phyloP scores from a whole-genome alignment of 1,140 invertebrate genomes.

The Leptopilina clavipes region DNA sequence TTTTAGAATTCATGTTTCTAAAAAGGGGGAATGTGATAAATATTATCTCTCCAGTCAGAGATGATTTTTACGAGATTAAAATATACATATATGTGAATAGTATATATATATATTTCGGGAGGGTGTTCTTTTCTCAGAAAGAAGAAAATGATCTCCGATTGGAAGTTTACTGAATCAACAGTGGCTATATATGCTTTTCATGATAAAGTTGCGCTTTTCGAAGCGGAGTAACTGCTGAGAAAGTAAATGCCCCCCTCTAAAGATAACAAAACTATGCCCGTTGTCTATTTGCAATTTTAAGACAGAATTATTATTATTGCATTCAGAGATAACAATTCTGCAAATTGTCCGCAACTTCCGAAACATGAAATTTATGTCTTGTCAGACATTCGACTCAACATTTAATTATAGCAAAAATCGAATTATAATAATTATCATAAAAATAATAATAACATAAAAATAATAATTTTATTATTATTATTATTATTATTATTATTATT shows the following conservation, averaged over 20 bases:
- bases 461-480: too few relatives aligned
- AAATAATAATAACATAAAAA: too few relatives aligned
- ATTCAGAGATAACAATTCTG: conserved; percentile 11
- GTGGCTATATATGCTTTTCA: conserved; percentile 11
- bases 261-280: conserved; percentile 14
- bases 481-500: too few relatives aligned
- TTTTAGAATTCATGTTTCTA: background rate
- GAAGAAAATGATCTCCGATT: conserved; percentile 3
- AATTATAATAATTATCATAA: too few relatives aligned
- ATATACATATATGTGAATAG: too few relatives aligned
- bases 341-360: background rate
- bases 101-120: too few relatives aligned
- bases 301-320: background rate
- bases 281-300: conserved; percentile 5
- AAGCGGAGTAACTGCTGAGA: background rate
- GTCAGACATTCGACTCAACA: background rate
- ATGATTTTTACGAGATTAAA: conserved; percentile 18
- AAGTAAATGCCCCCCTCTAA: background rate
- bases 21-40: conserved; percentile 1
- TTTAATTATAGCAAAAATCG: too few relatives aligned
- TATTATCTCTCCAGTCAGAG: background rate
- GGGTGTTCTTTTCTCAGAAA: background rate
- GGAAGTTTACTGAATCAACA: conserved; percentile 7
- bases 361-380: conserved; percentile 3
- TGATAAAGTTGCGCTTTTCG: conserved; percentile 14